Conservation (phyloP, 1,140 invertebrate genomes). For the Conopomorpha cramerella region DNA sequence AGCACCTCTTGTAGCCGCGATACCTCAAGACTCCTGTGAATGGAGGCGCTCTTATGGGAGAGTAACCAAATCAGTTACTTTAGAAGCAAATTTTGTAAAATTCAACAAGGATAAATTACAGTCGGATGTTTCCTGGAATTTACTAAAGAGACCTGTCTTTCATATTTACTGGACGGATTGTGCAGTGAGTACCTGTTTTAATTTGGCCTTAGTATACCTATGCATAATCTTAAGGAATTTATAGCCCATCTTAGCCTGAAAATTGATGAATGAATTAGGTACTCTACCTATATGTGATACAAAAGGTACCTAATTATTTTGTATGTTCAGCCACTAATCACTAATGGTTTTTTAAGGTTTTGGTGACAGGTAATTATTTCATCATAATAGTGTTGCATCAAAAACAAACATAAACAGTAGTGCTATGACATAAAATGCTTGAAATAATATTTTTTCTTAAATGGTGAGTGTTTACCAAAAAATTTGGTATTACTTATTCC, state of each 20-base stretch:
- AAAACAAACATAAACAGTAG: too few species aligned
- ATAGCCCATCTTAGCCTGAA: constrained; percentile 4
- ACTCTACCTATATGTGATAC: too few species aligned
- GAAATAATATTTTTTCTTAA: too few species aligned
- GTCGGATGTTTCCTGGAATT: constrained; percentile 72
- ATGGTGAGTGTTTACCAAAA: too few species aligned
- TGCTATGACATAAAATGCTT: too few species aligned
- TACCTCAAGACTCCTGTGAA: constrained; percentile 85
- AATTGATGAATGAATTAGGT: too few species aligned
- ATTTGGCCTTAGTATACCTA: neutral
- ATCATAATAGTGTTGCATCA: too few species aligned
- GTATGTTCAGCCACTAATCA: too few species aligned
- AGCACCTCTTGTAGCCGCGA: constrained; percentile 72
- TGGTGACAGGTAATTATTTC: too few species aligned
- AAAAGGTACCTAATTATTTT: too few species aligned
- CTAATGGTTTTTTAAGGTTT: too few species aligned
- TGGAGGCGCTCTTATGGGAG: constrained; percentile 86
- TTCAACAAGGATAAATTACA: constrained; percentile 75
- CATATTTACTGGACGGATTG: constrained; percentile 96
- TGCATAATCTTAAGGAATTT: neutral
- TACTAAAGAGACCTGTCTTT: constrained; percentile 86
- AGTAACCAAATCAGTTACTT: constrained; percentile 79
- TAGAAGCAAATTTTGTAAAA: constrained; percentile 84
- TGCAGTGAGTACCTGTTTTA: constrained; percentile 65
- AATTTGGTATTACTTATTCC: too few species aligned